Evolutionary conservation across 2,113 vertebrate species (phyloP).

Genomic region (Laticauda colubrina): DNA sequence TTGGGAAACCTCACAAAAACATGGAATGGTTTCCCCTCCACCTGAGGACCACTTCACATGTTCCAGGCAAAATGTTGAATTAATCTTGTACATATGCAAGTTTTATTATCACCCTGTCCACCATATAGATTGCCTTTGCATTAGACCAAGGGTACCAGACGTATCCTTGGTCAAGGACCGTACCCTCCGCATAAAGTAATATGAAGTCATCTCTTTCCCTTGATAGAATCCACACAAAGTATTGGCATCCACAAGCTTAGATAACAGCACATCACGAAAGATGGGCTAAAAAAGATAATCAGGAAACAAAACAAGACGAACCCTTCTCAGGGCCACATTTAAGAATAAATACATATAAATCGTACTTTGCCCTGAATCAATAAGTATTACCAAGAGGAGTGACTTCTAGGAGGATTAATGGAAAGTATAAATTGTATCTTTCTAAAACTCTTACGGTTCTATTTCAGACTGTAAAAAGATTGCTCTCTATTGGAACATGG

Average conservation of each 20-base stretch:
- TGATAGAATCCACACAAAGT: background rate
- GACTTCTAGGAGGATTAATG: background rate
- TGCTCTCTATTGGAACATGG: fast-evolving
- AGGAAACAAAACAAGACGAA: background rate
- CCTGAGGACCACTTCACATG: background rate
- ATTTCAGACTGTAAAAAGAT: background rate
- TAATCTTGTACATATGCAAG: background rate
- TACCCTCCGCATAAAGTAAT: background rate
- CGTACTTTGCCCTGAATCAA: background rate
- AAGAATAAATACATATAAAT: background rate
- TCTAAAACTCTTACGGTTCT: background rate
- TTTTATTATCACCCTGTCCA: background rate
- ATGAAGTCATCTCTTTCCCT: background rate
- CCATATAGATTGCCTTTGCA: background rate
- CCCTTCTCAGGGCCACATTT: background rate
- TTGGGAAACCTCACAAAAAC: background rate
- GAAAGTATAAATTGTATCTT: background rate
- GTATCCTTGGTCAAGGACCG: background rate
- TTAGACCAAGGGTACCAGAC: background rate
- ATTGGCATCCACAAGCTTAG: background rate
- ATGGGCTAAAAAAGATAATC: background rate
- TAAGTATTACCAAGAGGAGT: background rate
- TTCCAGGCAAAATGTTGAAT: background rate
- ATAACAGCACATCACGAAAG: background rate
- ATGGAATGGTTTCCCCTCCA: background rate